phyloP scores from a whole-genome alignment of 2,888 invertebrate species.

The Lapara coniferarum region DNA sequence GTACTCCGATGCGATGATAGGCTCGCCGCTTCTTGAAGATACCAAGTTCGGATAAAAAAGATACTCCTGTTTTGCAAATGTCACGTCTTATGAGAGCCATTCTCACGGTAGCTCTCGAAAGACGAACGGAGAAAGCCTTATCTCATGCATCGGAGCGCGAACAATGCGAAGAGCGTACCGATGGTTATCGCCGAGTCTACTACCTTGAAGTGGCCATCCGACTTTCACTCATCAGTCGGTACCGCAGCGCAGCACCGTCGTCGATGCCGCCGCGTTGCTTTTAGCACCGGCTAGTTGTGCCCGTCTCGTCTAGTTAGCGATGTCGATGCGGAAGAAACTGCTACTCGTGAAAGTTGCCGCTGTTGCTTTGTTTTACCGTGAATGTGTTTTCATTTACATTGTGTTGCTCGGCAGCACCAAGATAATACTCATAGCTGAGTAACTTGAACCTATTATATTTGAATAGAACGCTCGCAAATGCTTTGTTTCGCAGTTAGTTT shows the following conservation, averaged over 20 bases:
- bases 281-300: constrained; percentile 61
- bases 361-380: constrained; percentile 31
- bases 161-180: constrained; percentile 80
- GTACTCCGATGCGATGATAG: constrained; percentile 35
- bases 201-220: constrained; percentile 70
- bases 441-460: not conserved
- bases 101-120: constrained; percentile 78
- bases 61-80: constrained; percentile 68
- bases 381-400: constrained; percentile 25
- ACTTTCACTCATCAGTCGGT: constrained; percentile 64
- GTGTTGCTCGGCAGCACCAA: not conserved
- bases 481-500: not conserved
- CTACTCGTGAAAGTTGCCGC: constrained; percentile 36
- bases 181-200: constrained; percentile 67
- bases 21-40: constrained; percentile 50
- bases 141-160: constrained; percentile 76
- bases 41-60: constrained; percentile 47
- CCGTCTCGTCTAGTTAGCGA: constrained; percentile 59
- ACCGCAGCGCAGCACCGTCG: constrained; percentile 37
- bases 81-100: constrained; percentile 58
- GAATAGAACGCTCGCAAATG: not conserved
- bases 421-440: not conserved
- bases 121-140: constrained; percentile 77
- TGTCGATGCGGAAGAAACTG: constrained; percentile 44
- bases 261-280: constrained; percentile 49